These are phyloP conservation scores for Sminthurinus signatus DNA, from an alignment of 1,140 invertebrate species.

Conservation along the genomic window DNA sequence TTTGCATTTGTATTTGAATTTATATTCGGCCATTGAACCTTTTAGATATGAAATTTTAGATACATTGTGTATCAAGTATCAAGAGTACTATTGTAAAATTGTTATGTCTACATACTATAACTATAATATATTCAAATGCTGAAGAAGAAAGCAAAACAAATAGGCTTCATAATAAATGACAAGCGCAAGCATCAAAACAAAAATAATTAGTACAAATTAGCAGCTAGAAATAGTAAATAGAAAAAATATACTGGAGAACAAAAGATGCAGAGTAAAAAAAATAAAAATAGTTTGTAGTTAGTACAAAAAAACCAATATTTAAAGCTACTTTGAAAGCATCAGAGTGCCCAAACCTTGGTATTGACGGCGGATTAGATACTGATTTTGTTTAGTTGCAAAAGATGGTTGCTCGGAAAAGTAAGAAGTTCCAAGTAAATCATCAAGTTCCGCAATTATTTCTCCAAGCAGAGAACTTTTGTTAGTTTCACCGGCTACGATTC, in stretches of 20 bases:
- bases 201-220: no score
- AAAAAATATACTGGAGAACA: neutral
- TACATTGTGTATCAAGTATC: no score
- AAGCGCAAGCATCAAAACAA: no score
- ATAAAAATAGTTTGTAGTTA: neutral
- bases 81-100: no score
- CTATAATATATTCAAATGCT: no score
- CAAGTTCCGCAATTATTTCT: conserved; percentile 37
- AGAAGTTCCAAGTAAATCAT: conserved; percentile 31
- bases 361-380: neutral
- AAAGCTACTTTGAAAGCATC: neutral
- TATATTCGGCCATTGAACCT: no score
- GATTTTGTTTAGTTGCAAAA: neutral
- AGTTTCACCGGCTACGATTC: neutral
- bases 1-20: no score
- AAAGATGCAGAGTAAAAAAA: neutral
- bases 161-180: no score
- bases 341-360: conserved; percentile 25
- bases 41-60: no score
- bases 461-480: conserved; percentile 25
- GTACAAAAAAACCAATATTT: neutral
- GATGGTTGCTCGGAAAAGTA: conserved; percentile 18
- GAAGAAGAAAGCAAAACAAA: no score
- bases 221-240: neutral
- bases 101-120: no score